Evolutionary conservation across 2,888 invertebrate genomes (phyloP), one percentile per base, ranked within the genome.

Genomic region (Arge pagana): DNA sequence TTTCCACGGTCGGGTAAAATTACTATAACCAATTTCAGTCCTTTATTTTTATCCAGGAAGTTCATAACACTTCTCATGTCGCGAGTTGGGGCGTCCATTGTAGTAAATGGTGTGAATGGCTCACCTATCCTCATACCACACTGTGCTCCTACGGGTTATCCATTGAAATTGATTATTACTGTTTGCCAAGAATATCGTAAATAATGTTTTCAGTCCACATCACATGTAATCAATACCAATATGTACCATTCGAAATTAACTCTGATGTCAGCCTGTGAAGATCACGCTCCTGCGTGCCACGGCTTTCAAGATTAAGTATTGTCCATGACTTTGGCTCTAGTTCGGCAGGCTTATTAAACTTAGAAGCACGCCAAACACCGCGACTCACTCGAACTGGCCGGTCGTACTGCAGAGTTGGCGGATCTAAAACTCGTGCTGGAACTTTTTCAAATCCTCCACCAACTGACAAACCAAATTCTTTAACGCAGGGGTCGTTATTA

Each of bases 381-480:
- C 61, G 81, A 0, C 3, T 58, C 66, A 77, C 76, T 1, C 0
- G 37, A 1, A 68, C 67, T 0, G 4, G 16, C 13, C 4, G 35
- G n/a, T 78, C 78, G 66, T 93, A 90, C 48, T 83, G 80, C 40
- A 98, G 74, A 39, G 67, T 72, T 0, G 98, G 98, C 0, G 97
- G 81, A 1, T 80, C 70, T 28, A 99, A 78, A 3, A 96, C 82
- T 54, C 95, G 85, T 0, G 93, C 96, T 0, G 81, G 77, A 0
- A 96, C 86, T 59, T 83, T 81, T 56, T 88, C 85, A 79, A 97
- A 95, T 31, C 85, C 76, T 19, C 83, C 80, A 2, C 82, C 81
- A 24, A 98, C 87, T 4, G 83, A 82, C 52, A 98, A 80, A 1
- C 92, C 93, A 77, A 98, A 98, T 60, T 89, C 86, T 65, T 82